phyloP scores from a whole-genome alignment of 2,113 vertebrate species.

The Motacilla alba region DNA sequence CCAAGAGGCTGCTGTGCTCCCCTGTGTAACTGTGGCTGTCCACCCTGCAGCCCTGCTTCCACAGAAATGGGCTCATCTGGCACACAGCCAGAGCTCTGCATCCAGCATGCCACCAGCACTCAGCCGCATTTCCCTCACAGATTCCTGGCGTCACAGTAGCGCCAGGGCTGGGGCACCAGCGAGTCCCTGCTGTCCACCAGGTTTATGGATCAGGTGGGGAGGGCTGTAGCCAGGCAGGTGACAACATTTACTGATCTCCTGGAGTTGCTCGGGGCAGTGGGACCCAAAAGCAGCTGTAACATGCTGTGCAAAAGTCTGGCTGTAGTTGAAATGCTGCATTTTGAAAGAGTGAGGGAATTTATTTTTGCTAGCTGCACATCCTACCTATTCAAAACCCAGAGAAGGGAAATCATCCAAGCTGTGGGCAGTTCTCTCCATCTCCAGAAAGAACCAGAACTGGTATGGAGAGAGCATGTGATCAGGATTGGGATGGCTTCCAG shows the following conservation, averaged over 20 bases:
- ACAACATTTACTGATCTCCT: not conserved
- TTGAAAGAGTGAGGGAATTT: not conserved
- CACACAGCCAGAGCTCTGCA: not conserved
- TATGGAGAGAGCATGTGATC: not conserved
- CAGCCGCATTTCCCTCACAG: not conserved
- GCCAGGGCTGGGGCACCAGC: not conserved
- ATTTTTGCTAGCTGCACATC: not conserved
- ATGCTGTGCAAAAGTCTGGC: not conserved
- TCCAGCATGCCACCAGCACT: accelerated
- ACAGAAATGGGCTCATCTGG: not conserved
- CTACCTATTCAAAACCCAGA: accelerated
- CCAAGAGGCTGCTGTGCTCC: not conserved
- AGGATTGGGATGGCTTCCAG: not conserved
- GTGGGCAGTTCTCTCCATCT: not conserved
- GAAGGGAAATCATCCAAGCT: not conserved
- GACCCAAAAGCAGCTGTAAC: not conserved
- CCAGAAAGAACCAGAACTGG: not conserved
- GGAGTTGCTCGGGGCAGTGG: not conserved
- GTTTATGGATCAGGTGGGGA: not conserved
- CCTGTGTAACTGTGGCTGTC: not conserved
- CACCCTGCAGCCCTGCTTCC: not conserved
- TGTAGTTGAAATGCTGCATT: not conserved
- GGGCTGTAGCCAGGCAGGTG: not conserved
- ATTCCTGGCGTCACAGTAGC: not conserved
- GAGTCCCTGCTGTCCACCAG: not conserved